A percentile compares a stretch with the other conserved stretches of the same genome.
These are phyloP conservation scores for Crepidodera aurea DNA, from an alignment of 2,888 invertebrate genomes.

Conservation along the genomic window DNA sequence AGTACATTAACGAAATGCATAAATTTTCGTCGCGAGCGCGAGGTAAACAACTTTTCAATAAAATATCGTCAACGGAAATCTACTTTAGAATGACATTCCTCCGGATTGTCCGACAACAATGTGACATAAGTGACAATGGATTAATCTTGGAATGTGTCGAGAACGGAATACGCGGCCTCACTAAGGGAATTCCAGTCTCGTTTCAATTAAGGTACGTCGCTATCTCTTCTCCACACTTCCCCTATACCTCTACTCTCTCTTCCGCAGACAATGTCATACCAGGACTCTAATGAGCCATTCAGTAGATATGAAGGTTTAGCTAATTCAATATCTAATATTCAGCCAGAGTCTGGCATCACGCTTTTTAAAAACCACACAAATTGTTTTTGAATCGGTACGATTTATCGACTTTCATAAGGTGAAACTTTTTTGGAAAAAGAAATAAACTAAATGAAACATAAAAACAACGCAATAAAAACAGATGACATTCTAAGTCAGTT, in stretches of 20 bases:
- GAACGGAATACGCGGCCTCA: slow-evolving; percentile 35
- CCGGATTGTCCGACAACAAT: slow-evolving; percentile 44
- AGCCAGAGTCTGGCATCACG: neutral
- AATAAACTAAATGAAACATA: too few relatives aligned
- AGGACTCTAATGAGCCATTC: slow-evolving; percentile 20
- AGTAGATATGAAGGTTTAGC: slow-evolving; percentile 3
- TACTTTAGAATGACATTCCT: slow-evolving; percentile 40
- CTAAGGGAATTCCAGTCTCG: slow-evolving; percentile 44
- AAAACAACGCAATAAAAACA: too few relatives aligned
- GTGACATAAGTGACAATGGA: slow-evolving; percentile 49
- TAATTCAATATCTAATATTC: slow-evolving; percentile 10
- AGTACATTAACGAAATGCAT: slow-evolving; percentile 12
- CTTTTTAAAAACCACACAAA: too few relatives aligned
- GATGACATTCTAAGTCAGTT: too few relatives aligned
- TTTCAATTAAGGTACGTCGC: slow-evolving; percentile 46
- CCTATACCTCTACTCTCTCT: slow-evolving; percentile 6
- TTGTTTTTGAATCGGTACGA: too few relatives aligned
- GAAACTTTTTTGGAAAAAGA: too few relatives aligned
- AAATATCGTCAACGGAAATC: slow-evolving; percentile 32
- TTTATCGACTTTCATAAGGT: too few relatives aligned
- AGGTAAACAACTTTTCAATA: slow-evolving; percentile 37
- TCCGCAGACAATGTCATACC: slow-evolving; percentile 22
- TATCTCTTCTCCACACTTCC: slow-evolving; percentile 33
- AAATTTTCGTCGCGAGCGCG: slow-evolving; percentile 28
- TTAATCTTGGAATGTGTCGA: slow-evolving; percentile 47